Base-by-base conservation (phyloP, 1,140 invertebrate genomes). In the Protaetia brevitarsis region DNA sequence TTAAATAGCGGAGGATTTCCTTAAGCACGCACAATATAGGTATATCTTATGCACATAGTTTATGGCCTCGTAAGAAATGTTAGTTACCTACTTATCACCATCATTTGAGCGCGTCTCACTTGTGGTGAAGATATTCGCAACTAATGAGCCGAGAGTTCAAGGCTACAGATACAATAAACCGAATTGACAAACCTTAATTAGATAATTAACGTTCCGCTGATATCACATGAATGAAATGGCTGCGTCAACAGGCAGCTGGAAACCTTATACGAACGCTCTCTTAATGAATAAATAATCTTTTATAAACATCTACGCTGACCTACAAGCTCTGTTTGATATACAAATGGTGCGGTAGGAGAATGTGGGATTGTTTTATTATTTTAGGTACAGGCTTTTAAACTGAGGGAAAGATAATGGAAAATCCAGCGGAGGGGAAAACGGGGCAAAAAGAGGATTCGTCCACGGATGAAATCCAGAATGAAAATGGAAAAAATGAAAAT, bases 121-220 rank as follows among this genome's bases (percentile, higher is more conserved):
- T n/a, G n/a, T n/a, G n/a, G 13, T 45, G 13, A 45, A 45, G 41
- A 45, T 19, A 45, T 45, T 45, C 41, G 41, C 41, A 45, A 45
- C 41, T 45, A 45, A 45, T 45, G 41, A 45, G 19, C 16, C 41
- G 23, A 45, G 41, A 45, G 41, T 45, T 45, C 41, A 45, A 45
- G 41, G 41, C 41, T 45, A 45, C 23, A 13, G 41, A 45, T 13
- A 45, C 41, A 45, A 45, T 45, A 45, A 45, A 23, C 19, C 10
- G 41, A 19, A 45, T 45, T 45, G 41, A 45, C 41, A n/a, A 45
- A 45, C 13, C 10, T 45, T 45, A 45, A 45, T 45, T 45, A 19
- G 13, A 19, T 45, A 45, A 45, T 45, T 45, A 45, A 45, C 19
- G n/a, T 19, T 21, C 41, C 5, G n/a, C 13, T 45, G 41, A 45